Evolutionary conservation across 2,113 vertebrate species (phyloP).

Genomic region (Sinosuthora webbiana): DNA sequence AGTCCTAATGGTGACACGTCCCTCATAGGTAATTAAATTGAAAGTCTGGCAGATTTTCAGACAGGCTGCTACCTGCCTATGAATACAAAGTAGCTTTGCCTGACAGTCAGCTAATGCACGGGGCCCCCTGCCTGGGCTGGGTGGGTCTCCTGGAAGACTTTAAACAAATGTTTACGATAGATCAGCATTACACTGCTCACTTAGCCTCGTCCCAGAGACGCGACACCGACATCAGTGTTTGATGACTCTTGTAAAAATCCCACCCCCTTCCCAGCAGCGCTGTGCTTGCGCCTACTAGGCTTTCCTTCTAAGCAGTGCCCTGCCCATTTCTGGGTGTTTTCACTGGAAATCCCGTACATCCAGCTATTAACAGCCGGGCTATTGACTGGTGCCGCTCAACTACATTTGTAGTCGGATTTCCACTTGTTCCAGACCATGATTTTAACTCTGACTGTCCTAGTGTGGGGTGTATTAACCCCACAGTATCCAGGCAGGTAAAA

Average conservation of each 20-base stretch:
- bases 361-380: neutral
- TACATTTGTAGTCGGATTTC: neutral
- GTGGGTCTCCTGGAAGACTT: neutral
- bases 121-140: neutral
- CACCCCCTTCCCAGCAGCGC: neutral
- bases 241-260: neutral
- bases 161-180: neutral
- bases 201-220: neutral
- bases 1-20: neutral
- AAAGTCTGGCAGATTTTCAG: constrained; percentile 34
- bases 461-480: neutral
- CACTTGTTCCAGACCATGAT: neutral
- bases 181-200: neutral
- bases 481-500: neutral
- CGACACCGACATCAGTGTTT: neutral
- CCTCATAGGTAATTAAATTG: constrained; percentile 10
- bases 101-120: neutral
- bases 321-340: neutral
- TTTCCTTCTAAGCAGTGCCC: neutral
- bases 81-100: constrained; percentile 28
- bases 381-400: neutral
- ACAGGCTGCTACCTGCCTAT: neutral
- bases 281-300: neutral
- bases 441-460: neutral
- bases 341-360: neutral